Base-by-base conservation (phyloP, 2,113 vertebrate genomes). In the Bos indicus region DNA sequence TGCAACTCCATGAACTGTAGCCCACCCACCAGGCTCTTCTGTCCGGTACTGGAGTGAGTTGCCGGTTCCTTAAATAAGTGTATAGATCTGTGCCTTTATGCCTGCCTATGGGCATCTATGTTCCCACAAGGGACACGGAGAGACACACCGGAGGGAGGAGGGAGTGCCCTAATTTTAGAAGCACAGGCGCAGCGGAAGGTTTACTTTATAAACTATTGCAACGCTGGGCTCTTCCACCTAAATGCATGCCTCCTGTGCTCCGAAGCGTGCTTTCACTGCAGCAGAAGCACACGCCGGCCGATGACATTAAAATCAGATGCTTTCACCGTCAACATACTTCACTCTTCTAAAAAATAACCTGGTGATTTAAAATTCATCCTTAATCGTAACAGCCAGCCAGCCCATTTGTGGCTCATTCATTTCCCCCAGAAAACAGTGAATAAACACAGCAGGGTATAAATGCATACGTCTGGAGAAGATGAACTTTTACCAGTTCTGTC, bases 401-500 rank as follows among this genome's bases (percentile, higher is more conserved):
- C 48, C 64, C 28, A 23, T 94, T 67, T 26, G 94, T 51, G 83
- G 52, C 30, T 57, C 85, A 36, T 52, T 90, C 56, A 87, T 48
- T 60, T 36, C 56, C 46, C 67, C 85, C 54, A 83, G 36, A 46
- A 93, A 95, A 83, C 48, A 86, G 87, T 54, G 92, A 90, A 59
- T 90, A 25, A 51, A 80, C 96, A 16, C 89, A 92, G 97, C 96
- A 17, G 97, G 94, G 12, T 15, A 17, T 59, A 74, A 97, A 95
- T 1, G 90, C 84, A 6, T 8, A 48, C 9, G 46, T 82, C 87
- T 54, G 82, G 90, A 80, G 95, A 96, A 94, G 94, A 90, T n/a
- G 93, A 77, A 88, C 97, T 88, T 90, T 96, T 94, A 83, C 77
- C 8, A 56, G 90, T 57, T 85, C 85, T 84, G 94, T 71, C 91